Base-by-base conservation (phyloP, 2,888 invertebrate genomes). In the Pilophorus perplexus region DNA sequence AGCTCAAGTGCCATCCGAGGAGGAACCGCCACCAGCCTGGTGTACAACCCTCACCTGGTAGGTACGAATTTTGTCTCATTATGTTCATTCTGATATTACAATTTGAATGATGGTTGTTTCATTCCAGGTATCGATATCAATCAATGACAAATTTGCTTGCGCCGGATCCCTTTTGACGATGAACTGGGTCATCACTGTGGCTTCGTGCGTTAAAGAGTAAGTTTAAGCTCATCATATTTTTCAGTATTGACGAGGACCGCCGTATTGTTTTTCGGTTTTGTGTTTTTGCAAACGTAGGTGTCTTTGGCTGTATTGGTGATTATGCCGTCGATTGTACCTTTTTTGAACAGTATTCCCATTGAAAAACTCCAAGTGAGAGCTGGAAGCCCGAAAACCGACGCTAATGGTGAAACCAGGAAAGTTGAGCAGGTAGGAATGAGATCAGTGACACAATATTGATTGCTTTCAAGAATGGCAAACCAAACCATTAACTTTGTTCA, bases 201-300 rank as follows among this genome's bases (percentile, higher is more conserved):
- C 46, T 28, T 62, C 62, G 5, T 62, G 62, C 20, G 28, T 62
- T n/a, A 18, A 46, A 4, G 62, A 46, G 62, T 62, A 22, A 62
- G 42, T 60, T 1, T 22, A 16, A 10, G 20, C 5, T 33, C 33
- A 12, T 33, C 33, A 33, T 12, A 33, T 33, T 12, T 33, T 8
- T 33, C 33, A 8, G 33, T 33, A 33, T 33, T 33, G n/a, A n/a
- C n/a, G n/a, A n/a, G n/a, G n/a, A n/a, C n/a, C n/a, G n/a, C n/a
- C n/a, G n/a, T n/a, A n/a, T n/a, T n/a, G n/a, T n/a, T n/a, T n/a
- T n/a, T n/a, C n/a, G n/a, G n/a, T n/a, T n/a, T n/a, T n/a, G n/a
- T n/a, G n/a, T n/a, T n/a, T n/a, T n/a, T n/a, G n/a, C n/a, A n/a
- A n/a, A n/a, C n/a, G n/a, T n/a, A n/a, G n/a, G n/a, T n/a, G n/a